phyloP scores from a whole-genome alignment of 2,888 invertebrate genomes.

The Pristionchus exspectatus region DNA sequence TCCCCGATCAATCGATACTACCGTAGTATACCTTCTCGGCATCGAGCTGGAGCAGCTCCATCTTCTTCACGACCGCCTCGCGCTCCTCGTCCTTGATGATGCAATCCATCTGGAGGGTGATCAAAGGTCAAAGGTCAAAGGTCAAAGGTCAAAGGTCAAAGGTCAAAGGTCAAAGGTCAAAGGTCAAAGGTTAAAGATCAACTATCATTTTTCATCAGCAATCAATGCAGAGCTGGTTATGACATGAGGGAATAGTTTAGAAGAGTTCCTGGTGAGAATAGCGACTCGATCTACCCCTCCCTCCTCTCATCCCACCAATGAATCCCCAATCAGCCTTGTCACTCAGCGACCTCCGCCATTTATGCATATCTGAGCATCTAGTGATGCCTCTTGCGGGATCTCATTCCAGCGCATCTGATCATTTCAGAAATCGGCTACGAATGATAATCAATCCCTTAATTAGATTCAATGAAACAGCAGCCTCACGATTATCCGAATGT shows the following conservation, averaged over 20 bases:
- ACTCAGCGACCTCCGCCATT: conserved; percentile 59
- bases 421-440: background rate
- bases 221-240: too few relatives aligned
- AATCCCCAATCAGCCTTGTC: background rate
- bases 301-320: background rate
- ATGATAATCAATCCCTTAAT: too few relatives aligned
- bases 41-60: conserved; percentile 22
- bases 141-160: background rate
- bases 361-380: conserved; percentile 64
- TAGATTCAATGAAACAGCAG: too few relatives aligned
- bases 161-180: background rate
- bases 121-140: background rate
- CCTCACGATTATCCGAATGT: too few relatives aligned
- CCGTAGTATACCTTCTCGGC: conserved; percentile 32
- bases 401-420: too few relatives aligned
- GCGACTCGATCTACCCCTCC: conserved; percentile 15
- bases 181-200: background rate
- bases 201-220: background rate
- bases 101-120: conserved; percentile 38
- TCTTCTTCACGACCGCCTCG: conserved; percentile 34
- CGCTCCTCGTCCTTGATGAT: conserved; percentile 52
- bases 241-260: too few relatives aligned
- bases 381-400: too few relatives aligned
- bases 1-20: background rate
- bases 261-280: background rate